phyloP scores from a whole-genome alignment of 2,113 vertebrate genomes.

The Platysteira castanea region DNA sequence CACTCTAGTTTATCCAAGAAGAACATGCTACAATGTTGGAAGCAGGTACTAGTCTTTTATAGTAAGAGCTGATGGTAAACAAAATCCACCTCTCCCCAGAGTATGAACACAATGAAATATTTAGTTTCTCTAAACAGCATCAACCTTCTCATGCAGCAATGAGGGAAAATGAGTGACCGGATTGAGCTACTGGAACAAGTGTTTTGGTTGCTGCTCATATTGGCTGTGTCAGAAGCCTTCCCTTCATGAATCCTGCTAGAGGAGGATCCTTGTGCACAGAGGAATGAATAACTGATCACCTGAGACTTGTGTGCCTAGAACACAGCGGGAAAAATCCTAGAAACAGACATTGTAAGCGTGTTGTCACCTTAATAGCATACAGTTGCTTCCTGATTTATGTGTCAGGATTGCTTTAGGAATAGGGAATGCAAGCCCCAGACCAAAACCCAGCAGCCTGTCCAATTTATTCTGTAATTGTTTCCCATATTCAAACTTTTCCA shows the following conservation, averaged over 20 bases:
- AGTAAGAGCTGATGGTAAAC: neutral
- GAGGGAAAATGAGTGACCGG: neutral
- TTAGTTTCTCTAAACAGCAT: neutral
- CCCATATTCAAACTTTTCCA: neutral
- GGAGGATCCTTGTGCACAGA: neutral
- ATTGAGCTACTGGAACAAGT: neutral
- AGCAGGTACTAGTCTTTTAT: neutral
- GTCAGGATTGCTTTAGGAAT: accelerated
- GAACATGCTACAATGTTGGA: neutral
- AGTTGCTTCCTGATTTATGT: neutral
- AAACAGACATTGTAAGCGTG: neutral
- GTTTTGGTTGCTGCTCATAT: accelerated
- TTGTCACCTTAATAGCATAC: neutral
- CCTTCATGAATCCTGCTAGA: neutral
- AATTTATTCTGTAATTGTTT: neutral
- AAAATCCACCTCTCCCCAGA: neutral
- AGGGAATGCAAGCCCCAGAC: neutral
- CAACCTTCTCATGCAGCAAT: neutral
- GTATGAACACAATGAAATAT: neutral
- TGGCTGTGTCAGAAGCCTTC: neutral
- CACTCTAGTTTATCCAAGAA: neutral
- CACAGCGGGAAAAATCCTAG: neutral
- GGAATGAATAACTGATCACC: neutral
- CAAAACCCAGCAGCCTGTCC: neutral
- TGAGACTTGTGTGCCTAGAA: neutral